A percentile compares a stretch with the other conserved stretches of the same genome.
These are phyloP conservation scores for Cotesia glomerata DNA, from an alignment of 1,140 invertebrate genomes.

Conservation along the genomic window DNA sequence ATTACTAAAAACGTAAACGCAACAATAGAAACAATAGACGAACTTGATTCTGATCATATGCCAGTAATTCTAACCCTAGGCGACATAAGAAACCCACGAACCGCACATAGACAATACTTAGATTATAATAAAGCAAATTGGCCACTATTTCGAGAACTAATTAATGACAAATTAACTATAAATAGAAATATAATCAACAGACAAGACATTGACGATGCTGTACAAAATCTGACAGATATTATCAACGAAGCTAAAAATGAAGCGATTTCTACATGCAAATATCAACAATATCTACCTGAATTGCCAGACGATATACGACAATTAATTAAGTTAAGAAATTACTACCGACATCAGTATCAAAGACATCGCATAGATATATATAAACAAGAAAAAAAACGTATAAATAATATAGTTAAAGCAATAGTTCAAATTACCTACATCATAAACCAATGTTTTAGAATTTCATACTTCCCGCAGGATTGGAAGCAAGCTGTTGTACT, in stretches of 20 bases:
- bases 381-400: neutral
- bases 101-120: no score
- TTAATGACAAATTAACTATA: neutral
- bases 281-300: no score
- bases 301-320: no score
- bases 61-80: neutral
- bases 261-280: neutral
- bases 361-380: neutral
- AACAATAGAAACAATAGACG: neutral
- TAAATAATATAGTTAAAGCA: conserved; percentile 21
- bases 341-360: neutral
- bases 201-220: neutral
- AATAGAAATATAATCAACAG: neutral
- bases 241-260: neutral
- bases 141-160: neutral
- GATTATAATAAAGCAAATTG: no score
- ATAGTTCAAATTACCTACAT: conserved; percentile 40
- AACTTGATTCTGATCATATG: conserved; percentile 15
- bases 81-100: neutral
- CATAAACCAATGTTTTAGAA: conserved; percentile 38
- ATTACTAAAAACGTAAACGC: conserved; percentile 2
- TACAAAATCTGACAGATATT: neutral
- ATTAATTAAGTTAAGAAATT: neutral
- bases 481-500: conserved; percentile 43
- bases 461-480: conserved; percentile 37